Evolutionary conservation across 2,797 vertebrate genomes (phyloP).

Genomic region (Urocyon cinereoargenteus): DNA sequence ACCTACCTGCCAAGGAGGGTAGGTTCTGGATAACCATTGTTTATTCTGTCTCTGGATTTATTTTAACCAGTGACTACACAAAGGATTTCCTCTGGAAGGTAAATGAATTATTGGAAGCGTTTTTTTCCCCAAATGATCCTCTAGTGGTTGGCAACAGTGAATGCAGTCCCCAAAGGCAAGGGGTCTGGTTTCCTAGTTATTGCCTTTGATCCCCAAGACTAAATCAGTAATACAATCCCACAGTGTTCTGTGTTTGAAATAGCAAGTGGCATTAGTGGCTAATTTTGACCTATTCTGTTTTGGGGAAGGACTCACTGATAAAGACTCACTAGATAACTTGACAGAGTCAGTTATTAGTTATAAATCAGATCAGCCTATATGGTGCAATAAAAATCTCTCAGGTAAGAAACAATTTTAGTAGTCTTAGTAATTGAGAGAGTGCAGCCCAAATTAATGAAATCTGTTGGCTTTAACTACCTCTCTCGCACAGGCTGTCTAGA

Average conservation of each 20-base stretch:
- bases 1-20: neutral
- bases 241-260: neutral
- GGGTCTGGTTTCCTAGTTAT: neutral
- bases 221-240: neutral
- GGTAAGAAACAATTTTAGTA: neutral
- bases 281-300: conserved; percentile 37
- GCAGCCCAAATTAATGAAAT: conserved; percentile 29
- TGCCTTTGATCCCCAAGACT: conserved; percentile 40
- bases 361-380: neutral
- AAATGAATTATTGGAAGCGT: conserved; percentile 32
- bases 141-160: conserved; percentile 31
- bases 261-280: conserved; percentile 13
- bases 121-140: neutral
- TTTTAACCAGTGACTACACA: conserved; percentile 29
- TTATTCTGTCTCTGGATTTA: neutral
- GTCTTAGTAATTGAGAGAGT: conserved; percentile 59
- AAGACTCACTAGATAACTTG: conserved; percentile 44
- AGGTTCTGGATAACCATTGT: neutral
- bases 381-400: conserved; percentile 44
- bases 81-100: conserved; percentile 14
- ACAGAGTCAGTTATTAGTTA: conserved; percentile 33
- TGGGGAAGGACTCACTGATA: conserved; percentile 32
- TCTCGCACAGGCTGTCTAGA: conserved; percentile 42
- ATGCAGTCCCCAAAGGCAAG: neutral
- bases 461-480: conserved; percentile 38